Percentiles rank a stretch among this genome's conserved stretches.
Conservation (phyloP, 2,113 vertebrate genomes). For the Aegotheles bennettii region DNA sequence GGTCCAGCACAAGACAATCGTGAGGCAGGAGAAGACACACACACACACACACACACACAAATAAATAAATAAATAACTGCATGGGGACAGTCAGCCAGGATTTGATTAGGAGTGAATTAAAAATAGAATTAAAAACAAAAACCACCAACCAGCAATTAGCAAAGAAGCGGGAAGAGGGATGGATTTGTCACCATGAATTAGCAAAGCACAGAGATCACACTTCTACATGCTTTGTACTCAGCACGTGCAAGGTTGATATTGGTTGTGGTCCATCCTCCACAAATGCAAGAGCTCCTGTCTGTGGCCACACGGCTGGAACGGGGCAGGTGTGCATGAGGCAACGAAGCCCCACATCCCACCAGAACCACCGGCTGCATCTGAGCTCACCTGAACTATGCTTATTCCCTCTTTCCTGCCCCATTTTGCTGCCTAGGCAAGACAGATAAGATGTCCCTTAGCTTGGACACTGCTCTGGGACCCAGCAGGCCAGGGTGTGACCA, state of each 20-base stretch:
- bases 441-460: neutral
- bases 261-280: neutral
- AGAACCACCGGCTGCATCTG: neutral
- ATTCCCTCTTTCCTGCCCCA: neutral
- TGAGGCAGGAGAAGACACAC: neutral
- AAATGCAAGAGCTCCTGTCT: neutral
- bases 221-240: neutral
- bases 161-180: neutral
- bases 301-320: rapidly evolving
- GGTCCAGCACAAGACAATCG: conserved; percentile 48
- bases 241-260: rapidly evolving
- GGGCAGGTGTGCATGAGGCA: rapidly evolving
- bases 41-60: neutral
- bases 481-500: neutral
- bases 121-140: conserved; percentile 69
- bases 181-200: conserved; percentile 54
- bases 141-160: conserved; percentile 47
- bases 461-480: neutral
- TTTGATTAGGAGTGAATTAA: conserved; percentile 65
- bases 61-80: conserved; percentile 6
- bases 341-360: neutral
- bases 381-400: neutral
- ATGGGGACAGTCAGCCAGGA: conserved; percentile 32
- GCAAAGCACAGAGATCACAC: neutral
- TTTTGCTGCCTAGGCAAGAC: neutral